Evolutionary conservation across 2,888 invertebrate genomes (phyloP).

Genomic region (Helleia helle): DNA sequence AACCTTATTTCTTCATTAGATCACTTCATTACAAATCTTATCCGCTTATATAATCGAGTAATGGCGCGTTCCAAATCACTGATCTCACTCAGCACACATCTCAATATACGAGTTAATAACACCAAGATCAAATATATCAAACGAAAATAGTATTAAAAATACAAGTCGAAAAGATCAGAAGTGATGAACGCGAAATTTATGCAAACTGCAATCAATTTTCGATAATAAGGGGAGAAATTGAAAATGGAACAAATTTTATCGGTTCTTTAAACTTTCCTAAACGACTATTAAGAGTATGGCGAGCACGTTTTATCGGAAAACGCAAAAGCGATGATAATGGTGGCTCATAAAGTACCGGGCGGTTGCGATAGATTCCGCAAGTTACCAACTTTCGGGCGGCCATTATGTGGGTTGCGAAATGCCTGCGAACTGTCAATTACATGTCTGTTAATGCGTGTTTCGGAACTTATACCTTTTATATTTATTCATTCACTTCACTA

Average conservation of each 20-base stretch:
- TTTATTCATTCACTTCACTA: not conserved
- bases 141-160: no score
- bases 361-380: conserved; percentile 63
- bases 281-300: conserved; percentile 57
- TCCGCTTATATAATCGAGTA: no score
- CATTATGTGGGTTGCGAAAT: conserved; percentile 59
- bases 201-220: conserved; percentile 18
- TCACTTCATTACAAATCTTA: no score
- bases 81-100: no score
- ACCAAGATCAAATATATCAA: no score
- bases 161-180: no score
- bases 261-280: conserved; percentile 49
- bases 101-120: no score
- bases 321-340: conserved; percentile 67
- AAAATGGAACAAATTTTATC: conserved; percentile 53
- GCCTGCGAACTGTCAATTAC: conserved; percentile 35
- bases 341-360: conserved; percentile 60
- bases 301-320: conserved; percentile 67
- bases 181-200: conserved; percentile 6
- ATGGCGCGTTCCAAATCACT: no score
- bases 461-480: not conserved
- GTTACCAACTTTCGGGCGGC: conserved; percentile 63
- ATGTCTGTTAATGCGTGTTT: conserved; percentile 16
- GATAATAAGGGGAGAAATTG: conserved; percentile 35
- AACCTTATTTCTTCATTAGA: no score